phyloP scores from a whole-genome alignment of 2,797 vertebrate species.

The Mustela erminea region DNA sequence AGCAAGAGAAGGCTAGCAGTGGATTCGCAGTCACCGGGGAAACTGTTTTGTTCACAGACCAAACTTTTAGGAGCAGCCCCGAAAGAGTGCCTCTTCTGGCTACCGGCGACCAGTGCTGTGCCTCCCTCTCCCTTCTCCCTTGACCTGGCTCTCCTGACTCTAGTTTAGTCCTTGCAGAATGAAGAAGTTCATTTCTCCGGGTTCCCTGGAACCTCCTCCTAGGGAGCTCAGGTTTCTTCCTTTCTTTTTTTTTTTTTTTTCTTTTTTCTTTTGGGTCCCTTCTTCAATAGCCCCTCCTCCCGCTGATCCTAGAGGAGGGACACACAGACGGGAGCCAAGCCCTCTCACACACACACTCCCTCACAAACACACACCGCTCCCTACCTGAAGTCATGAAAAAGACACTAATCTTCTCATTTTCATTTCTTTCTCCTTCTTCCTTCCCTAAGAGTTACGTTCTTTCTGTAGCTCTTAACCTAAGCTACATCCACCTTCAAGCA shows the following conservation, averaged over 20 bases:
- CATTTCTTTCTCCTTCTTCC: not conserved
- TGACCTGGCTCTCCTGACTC: conserved; percentile 6
- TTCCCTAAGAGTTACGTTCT: not conserved
- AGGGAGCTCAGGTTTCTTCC: conserved; percentile 62
- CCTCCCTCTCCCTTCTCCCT: not conserved
- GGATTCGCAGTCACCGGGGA: not conserved
- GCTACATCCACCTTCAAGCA: not conserved
- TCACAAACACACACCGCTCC: not conserved
- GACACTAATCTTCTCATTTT: not conserved
- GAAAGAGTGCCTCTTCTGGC: not conserved
- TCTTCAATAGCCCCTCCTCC: conserved; percentile 61
- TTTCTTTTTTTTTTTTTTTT: not conserved
- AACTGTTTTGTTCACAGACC: not conserved
- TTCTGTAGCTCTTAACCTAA: not conserved
- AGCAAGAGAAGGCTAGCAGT: not conserved
- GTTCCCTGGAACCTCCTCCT: conserved; percentile 67
- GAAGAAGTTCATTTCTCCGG: conserved; percentile 52
- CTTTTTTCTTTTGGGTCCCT: not conserved
- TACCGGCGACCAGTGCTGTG: not conserved
- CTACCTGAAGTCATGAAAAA: conserved; percentile 12
- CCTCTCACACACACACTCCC: conserved; percentile 6
- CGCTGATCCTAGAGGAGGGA: conserved; percentile 20
- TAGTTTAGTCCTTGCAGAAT: conserved; percentile 48
- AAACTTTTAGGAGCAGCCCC: conserved; percentile 65
- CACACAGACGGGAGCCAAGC: not conserved